Conservation (phyloP, 2,113 vertebrate species). For the Scomber scombrus region DNA sequence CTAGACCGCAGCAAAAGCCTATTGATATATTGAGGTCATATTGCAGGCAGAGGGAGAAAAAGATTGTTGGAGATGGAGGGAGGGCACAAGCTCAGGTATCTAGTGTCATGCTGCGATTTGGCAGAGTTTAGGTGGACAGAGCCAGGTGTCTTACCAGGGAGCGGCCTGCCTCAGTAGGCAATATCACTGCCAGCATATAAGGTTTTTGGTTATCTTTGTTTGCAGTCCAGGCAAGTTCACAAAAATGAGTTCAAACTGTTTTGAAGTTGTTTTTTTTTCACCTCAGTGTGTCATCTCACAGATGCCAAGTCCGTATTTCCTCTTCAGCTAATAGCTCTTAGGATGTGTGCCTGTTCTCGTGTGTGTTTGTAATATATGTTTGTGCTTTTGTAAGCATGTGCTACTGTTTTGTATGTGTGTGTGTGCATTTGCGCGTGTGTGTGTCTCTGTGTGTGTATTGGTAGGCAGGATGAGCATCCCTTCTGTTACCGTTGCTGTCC, state of each 20-base stretch:
- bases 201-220: conserved; percentile 62
- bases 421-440: conserved; percentile 22
- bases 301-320: conserved; percentile 53
- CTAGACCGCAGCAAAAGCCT: conserved; percentile 63
- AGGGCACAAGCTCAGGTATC: conserved; percentile 48
- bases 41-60: conserved; percentile 50
- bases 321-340: conserved; percentile 57
- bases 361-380: conserved; percentile 18
- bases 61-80: conserved; percentile 44
- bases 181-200: conserved; percentile 52
- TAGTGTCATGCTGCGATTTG: conserved; percentile 67
- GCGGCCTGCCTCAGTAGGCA: conserved; percentile 26
- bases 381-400: conserved; percentile 36
- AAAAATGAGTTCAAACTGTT: conserved; percentile 44
- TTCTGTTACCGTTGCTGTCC: conserved; percentile 80
- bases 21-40: conserved; percentile 81
- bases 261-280: conserved; percentile 23
- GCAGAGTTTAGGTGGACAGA: conserved; percentile 53
- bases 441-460: conserved; percentile 58
- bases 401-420: conserved; percentile 24
- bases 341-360: conserved; percentile 49
- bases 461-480: conserved; percentile 75
- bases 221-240: conserved; percentile 42
- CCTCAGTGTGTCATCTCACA: conserved; percentile 43
- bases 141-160: conserved; percentile 54